Evolutionary conservation across 2,888 invertebrate species (phyloP), one percentile per base, ranked within the genome.

Genomic region (Mystacides longicornis): DNA sequence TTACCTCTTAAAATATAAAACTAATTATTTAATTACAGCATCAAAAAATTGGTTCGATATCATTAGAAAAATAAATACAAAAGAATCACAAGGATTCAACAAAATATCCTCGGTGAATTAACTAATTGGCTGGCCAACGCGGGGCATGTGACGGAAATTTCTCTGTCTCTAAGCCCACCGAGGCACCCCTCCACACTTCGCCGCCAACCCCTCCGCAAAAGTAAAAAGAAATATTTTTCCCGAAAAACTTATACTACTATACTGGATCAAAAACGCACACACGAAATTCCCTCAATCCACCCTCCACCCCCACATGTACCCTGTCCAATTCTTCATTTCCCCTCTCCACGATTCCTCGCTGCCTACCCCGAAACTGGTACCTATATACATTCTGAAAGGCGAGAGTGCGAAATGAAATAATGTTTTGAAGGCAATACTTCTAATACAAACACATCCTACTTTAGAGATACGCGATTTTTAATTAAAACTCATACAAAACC

Each of bases 391-490:
- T 27, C 27, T 11, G 5, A 16, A 37, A 37, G 37, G 37, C 37
- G 37, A 37, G 27, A 27, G 37, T 37, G 37, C 14, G 37, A 37
- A 37, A 37, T 37, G 37, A 37, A 37, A 37, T 37, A 37, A 37
- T 37, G 37, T 37, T 37, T 37, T 37, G 7, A 37, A 37, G 37
- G 37, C 37, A 37, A 14, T 37, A n/a, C 37, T 37, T 4, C 7
- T 7, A 37, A 14, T 37, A 27, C 27, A 27, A n/a, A 37, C 37
- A 37, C 16, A 37, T 37, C 37, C 37, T 37, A 37, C 37, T 37
- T 37, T 14, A 3, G 37, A 37, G 14, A n/a, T 7, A 37, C 37
- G 37, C 37, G 37, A 14, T 14, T 37, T 37, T 37, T 3, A 14
- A 14, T 27, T 27, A 7, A 27, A 5, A 11, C 27, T n/a, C n/a